phyloP scores from a whole-genome alignment of 2,113 vertebrate genomes.

The Mirounga angustirostris region DNA sequence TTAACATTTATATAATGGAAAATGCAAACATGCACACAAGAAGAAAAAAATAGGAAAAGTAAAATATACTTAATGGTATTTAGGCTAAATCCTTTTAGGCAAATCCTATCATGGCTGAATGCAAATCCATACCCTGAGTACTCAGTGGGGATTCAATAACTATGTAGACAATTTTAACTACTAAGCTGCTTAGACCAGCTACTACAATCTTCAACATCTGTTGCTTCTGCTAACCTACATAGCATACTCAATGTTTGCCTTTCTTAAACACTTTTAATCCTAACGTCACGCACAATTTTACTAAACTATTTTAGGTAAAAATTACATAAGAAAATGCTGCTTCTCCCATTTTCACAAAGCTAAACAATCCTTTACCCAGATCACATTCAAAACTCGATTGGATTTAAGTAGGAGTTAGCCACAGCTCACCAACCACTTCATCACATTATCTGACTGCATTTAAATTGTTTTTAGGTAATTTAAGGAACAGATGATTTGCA shows the following conservation, averaged over 20 bases:
- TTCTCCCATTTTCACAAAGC: constrained; percentile 1
- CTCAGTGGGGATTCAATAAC: not conserved
- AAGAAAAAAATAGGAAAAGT: not conserved
- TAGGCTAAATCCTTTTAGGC: not conserved
- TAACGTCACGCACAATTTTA: not conserved
- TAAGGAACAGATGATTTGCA: not conserved
- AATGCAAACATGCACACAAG: not conserved
- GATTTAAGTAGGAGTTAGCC: constrained; percentile 43
- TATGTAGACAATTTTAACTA: not conserved
- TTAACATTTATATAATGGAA: constrained; percentile 9
- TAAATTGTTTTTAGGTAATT: constrained; percentile 64
- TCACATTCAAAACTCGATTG: constrained; percentile 12
- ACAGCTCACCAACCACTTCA: constrained; percentile 64
- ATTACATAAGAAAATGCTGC: not conserved
- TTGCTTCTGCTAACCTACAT: not conserved
- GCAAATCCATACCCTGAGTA: not conserved
- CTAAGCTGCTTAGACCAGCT: not conserved
- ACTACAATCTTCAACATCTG: not conserved
- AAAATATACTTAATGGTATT: not conserved
- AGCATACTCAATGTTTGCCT: not conserved
- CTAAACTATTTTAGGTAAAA: not conserved
- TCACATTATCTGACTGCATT: constrained; percentile 66
- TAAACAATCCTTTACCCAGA: not conserved
- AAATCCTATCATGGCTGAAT: not conserved
- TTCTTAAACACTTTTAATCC: constrained; percentile 21